These are phyloP conservation scores for Polyommatus icarus DNA, from an alignment of 2,888 invertebrate species.

Conservation along the genomic window DNA sequence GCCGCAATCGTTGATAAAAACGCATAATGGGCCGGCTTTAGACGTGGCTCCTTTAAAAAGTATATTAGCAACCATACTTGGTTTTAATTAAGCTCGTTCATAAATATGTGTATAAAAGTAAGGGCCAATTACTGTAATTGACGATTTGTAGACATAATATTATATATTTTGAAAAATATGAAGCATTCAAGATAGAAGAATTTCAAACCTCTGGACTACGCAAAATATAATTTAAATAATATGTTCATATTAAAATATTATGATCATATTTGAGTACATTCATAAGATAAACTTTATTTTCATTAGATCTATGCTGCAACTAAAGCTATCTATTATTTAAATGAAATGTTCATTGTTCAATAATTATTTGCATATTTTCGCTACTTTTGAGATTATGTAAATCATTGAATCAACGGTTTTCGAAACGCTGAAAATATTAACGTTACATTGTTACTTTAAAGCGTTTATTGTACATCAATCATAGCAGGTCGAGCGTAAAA, in stretches of 20 bases:
- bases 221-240: not conserved
- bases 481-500: conserved; percentile 22
- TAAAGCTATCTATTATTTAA: not conserved
- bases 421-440: not conserved
- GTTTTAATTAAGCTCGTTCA: conserved; percentile 7
- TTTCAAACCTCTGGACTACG: not conserved
- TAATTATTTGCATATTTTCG: not conserved
- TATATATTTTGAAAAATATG: not conserved
- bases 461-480: conserved; percentile 32
- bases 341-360: not conserved
- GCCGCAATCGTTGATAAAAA: conserved; percentile 22
- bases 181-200: not conserved
- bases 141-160: not conserved
- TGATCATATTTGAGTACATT: no score
- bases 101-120: conserved; percentile 7
- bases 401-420: not conserved
- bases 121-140: not conserved
- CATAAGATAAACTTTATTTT: not conserved
- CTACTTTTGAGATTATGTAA: not conserved
- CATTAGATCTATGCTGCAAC: not conserved
- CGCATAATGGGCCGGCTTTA: conserved; percentile 25
- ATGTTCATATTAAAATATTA: no score
- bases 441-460: conserved; percentile 31
- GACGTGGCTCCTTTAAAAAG: conserved; percentile 20
- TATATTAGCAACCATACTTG: conserved; percentile 7